Conservation (phyloP, 2,113 vertebrate genomes). For the Eurypyga helias region DNA sequence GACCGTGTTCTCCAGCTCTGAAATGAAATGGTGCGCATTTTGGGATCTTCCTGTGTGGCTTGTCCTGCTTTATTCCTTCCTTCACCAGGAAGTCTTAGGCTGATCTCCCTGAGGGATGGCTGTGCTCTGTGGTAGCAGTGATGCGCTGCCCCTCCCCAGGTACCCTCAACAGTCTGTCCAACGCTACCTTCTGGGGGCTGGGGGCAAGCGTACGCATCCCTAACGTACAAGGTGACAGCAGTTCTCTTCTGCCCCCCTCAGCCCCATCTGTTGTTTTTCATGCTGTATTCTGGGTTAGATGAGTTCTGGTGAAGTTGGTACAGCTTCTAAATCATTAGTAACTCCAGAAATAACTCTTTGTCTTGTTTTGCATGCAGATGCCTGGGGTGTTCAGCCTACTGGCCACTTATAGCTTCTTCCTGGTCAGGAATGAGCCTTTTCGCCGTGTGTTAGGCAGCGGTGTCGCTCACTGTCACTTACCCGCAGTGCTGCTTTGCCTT, state of each 20-base stretch:
- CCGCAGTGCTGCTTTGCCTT: not conserved
- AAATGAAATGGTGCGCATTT: not conserved
- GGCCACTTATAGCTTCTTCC: not conserved
- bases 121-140: not conserved
- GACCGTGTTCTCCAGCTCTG: not conserved
- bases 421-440: not conserved
- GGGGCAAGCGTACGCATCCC: not conserved
- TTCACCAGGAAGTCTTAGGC: not conserved
- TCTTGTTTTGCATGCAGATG: not conserved
- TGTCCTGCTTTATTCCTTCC: not conserved
- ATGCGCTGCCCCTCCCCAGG: not conserved
- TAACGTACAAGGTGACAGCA: not conserved
- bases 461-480: not conserved
- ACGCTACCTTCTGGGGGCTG: not conserved
- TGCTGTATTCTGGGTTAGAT: not conserved
- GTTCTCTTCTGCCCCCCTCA: not conserved
- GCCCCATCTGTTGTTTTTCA: not conserved
- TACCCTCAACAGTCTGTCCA: not conserved
- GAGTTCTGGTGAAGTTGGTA: not conserved
- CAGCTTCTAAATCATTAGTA: not conserved
- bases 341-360: not conserved
- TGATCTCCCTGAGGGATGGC: not conserved
- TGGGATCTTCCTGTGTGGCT: not conserved
- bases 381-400: not conserved
- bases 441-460: not conserved